These are phyloP conservation scores for Drosophila kikkawai DNA, from an alignment of 1,140 invertebrate genomes.

Conservation along the genomic window DNA sequence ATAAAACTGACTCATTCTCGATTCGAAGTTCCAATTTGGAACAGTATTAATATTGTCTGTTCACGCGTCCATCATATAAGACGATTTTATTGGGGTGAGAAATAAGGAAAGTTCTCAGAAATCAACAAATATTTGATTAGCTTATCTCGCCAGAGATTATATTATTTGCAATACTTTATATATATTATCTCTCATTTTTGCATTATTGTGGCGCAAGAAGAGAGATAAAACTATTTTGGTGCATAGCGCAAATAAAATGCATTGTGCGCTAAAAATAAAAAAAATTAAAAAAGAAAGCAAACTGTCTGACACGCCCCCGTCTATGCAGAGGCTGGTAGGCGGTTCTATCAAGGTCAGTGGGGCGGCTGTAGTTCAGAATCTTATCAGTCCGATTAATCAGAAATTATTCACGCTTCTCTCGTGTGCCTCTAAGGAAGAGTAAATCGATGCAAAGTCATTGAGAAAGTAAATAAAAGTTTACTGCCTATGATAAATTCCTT, in stretches of 20 bases:
- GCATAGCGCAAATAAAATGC: conserved; percentile 31
- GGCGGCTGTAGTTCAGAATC: conserved; percentile 18
- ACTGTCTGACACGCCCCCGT: conserved; percentile 28
- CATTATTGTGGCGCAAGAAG: conserved; percentile 7
- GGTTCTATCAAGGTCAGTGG: conserved; percentile 43
- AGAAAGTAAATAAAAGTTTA: conserved; percentile 12
- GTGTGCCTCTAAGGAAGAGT: conserved; percentile 45
- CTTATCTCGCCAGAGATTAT: background rate
- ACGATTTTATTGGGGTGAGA: conserved; percentile 21
- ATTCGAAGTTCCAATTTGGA: too few relatives aligned
- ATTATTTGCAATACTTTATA: background rate
- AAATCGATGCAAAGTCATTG: conserved; percentile 59
- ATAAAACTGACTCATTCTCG: conserved; percentile 26
- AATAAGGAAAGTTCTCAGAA: conserved; percentile 6
- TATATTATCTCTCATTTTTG: conserved; percentile 7
- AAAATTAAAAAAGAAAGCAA: conserved; percentile 38
- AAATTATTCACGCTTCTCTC: conserved; percentile 47
- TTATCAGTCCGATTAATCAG: conserved; percentile 64
- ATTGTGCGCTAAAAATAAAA: conserved; percentile 54
- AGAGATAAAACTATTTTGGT: conserved; percentile 49
- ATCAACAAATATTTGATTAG: background rate
- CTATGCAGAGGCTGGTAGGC: conserved; percentile 9
- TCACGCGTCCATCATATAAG: conserved; percentile 11
- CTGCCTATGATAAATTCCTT: background rate
- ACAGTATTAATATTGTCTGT: background rate